phyloP scores from a whole-genome alignment of 2,888 invertebrate species.

The Lasioglossum oenotherae region DNA sequence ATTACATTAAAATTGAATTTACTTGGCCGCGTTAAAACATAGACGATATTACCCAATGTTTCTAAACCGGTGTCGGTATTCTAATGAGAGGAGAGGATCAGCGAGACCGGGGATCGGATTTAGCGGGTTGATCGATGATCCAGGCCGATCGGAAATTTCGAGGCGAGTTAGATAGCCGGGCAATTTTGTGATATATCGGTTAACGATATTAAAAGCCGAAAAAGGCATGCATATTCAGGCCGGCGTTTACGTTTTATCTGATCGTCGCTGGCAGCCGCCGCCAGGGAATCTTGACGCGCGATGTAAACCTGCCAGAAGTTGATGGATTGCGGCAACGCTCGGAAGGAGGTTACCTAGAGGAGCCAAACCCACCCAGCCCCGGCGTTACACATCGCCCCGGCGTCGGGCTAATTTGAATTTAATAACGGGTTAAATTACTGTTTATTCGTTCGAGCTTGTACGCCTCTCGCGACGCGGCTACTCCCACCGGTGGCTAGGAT shows the following conservation, averaged over 20 bases:
- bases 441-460: conserved; percentile 65
- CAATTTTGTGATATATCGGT: conserved; percentile 79
- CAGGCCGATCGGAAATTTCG: conserved; percentile 68
- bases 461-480: conserved; percentile 26
- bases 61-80: not conserved
- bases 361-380: conserved; percentile 32
- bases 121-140: conserved; percentile 72
- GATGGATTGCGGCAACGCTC: conserved; percentile 78
- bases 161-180: conserved; percentile 71
- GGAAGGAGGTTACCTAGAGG: conserved; percentile 73
- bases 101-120: conserved; percentile 36
- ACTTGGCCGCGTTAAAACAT: not conserved
- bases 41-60: not conserved
- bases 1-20: too few relatives aligned
- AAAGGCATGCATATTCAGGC: conserved; percentile 81
- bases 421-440: conserved; percentile 79
- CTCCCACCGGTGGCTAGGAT: conserved; percentile 10
- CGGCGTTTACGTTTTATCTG: conserved; percentile 80
- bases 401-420: conserved; percentile 78
- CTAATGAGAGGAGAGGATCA: not conserved
- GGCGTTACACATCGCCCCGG: conserved; percentile 51
- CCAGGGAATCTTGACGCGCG: conserved; percentile 79
- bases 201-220: conserved; percentile 79
- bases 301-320: conserved; percentile 81
- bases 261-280: conserved; percentile 74